phyloP scores from a whole-genome alignment of 2,113 vertebrate genomes.

The Lathamus discolor region DNA sequence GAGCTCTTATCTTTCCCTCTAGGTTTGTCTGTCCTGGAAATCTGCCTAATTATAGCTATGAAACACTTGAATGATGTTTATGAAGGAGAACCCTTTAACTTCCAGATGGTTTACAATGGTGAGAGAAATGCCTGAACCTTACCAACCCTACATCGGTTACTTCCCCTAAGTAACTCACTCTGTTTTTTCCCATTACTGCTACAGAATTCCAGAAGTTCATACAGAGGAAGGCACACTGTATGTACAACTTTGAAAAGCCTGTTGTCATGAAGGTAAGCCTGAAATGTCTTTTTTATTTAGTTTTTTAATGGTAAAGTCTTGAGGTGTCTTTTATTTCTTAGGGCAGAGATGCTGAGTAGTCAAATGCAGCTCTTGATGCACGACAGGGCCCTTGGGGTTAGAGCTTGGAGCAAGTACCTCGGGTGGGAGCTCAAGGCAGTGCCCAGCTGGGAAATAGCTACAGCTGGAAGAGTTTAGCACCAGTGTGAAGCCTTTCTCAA shows the following conservation, averaged over 20 bases:
- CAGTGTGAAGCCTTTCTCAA: not conserved
- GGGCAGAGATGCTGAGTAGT: fast-evolving
- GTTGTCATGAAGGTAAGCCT: constrained; percentile 91
- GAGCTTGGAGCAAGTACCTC: not conserved
- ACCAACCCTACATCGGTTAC: fast-evolving
- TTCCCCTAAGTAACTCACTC: not conserved
- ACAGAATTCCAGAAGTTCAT: constrained; percentile 97
- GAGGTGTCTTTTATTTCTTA: fast-evolving
- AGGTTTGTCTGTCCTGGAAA: constrained; percentile 94
- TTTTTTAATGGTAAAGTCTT: fast-evolving
- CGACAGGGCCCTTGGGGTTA: not conserved
- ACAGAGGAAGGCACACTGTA: constrained; percentile 89
- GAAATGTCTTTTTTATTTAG: not conserved
- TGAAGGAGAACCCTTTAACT: constrained; percentile 94
- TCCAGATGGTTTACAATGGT: constrained; percentile 99
- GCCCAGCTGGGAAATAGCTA: not conserved
- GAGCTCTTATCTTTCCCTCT: not conserved
- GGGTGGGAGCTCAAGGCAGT: not conserved
- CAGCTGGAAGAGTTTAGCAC: not conserved
- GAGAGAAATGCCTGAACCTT: not conserved
- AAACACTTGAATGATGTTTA: constrained; percentile 95
- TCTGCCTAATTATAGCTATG: constrained; percentile 96
- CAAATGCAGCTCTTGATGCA: fast-evolving
- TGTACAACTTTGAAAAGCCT: constrained; percentile 93
- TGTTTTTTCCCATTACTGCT: not conserved